phyloP scores from a whole-genome alignment of 2,888 invertebrate species.

The Stenurella melanura region DNA sequence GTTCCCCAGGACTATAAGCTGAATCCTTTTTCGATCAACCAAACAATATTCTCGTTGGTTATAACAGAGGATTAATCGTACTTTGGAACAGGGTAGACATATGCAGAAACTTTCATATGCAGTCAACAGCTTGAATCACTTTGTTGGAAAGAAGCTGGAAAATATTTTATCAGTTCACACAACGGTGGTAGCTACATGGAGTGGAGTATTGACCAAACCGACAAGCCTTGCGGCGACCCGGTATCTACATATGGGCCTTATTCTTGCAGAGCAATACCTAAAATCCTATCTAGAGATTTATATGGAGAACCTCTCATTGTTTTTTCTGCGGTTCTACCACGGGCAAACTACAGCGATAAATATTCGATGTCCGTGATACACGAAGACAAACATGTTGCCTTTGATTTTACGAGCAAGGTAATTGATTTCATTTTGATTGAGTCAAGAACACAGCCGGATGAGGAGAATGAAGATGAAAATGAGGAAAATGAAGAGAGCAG shows the following conservation, averaged over 20 bases:
- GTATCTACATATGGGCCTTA: slow-evolving; percentile 95
- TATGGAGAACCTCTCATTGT: slow-evolving; percentile 78
- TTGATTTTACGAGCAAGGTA: slow-evolving; percentile 96
- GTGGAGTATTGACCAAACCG: slow-evolving; percentile 82
- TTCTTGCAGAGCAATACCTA: slow-evolving; percentile 94
- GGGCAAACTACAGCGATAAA: slow-evolving; percentile 94
- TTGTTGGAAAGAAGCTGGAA: slow-evolving; percentile 85
- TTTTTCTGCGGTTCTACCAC: slow-evolving; percentile 95
- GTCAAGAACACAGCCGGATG: slow-evolving; percentile 65
- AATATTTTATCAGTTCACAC: slow-evolving; percentile 91
- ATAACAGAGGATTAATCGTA: slow-evolving; percentile 94
- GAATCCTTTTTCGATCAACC: slow-evolving; percentile 91
- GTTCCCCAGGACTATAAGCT: slow-evolving; percentile 96
- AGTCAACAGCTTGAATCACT: slow-evolving; percentile 92
- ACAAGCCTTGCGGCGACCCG: slow-evolving; percentile 83
- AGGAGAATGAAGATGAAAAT: slow-evolving; percentile 70
- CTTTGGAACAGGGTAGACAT: slow-evolving; percentile 89
- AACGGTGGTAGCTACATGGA: slow-evolving; percentile 93
- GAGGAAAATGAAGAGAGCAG: slow-evolving; percentile 73
- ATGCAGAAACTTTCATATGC: slow-evolving; percentile 85
- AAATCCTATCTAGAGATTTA: slow-evolving; percentile 76
- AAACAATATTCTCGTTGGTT: slow-evolving; percentile 92
- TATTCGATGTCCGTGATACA: slow-evolving; percentile 92
- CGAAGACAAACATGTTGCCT: slow-evolving; percentile 87
- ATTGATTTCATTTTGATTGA: slow-evolving; percentile 80